These are phyloP conservation scores for Sipha flava DNA, from an alignment of 1,140 invertebrate species.

Conservation along the genomic window DNA sequence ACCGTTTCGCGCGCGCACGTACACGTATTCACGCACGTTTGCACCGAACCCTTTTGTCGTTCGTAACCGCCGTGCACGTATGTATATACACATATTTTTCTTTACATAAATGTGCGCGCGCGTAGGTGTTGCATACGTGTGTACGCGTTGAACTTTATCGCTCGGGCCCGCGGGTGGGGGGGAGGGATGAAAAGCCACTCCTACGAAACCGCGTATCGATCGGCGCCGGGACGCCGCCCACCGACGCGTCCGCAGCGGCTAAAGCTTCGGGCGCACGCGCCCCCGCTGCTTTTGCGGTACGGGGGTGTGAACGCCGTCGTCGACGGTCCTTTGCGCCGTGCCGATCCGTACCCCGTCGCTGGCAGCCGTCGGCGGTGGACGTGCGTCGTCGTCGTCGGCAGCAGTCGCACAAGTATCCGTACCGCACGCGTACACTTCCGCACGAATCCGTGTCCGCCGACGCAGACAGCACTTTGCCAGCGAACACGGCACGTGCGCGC, in stretches of 20 bases:
- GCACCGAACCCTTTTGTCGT: too few relatives aligned
- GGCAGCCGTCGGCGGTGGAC: not conserved
- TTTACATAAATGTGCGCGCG: too few relatives aligned
- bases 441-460: too few relatives aligned
- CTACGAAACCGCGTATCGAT: not conserved
- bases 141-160: not conserved
- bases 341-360: not conserved
- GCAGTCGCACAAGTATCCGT: too few relatives aligned
- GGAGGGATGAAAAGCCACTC: not conserved
- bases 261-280: not conserved
- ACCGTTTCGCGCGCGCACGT: too few relatives aligned
- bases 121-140: too few relatives aligned
- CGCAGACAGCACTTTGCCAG: too few relatives aligned
- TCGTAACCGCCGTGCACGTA: too few relatives aligned
- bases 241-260: not conserved
- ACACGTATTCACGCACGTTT: too few relatives aligned
- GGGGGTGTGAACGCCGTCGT: not conserved
- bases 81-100: too few relatives aligned
- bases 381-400: not conserved
- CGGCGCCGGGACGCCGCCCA: not conserved
- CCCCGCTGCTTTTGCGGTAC: not conserved
- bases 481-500: too few relatives aligned
- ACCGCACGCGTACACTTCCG: too few relatives aligned
- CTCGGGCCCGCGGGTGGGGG: not conserved
- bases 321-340: not conserved